Conservation (phyloP, 1,140 invertebrate genomes). For the Schmidtea mediterranea region DNA sequence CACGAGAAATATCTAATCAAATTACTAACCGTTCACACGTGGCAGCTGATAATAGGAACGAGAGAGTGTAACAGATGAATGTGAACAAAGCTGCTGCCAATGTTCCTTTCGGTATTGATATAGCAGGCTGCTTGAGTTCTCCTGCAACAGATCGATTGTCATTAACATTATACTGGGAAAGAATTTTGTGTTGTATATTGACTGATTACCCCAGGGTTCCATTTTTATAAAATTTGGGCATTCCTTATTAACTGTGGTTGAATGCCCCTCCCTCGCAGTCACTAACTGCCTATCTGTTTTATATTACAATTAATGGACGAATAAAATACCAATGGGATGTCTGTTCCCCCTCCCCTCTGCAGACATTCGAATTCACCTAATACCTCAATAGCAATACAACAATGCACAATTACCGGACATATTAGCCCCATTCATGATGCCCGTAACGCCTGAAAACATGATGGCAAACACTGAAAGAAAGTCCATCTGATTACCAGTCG, state of each 20-base stretch:
- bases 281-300: too few species aligned
- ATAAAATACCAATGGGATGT: too few species aligned
- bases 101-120: constrained; percentile 73
- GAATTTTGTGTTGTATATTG: neutral
- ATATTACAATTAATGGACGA: too few species aligned
- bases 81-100: constrained; percentile 67
- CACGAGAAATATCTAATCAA: neutral
- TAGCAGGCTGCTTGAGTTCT: constrained; percentile 64
- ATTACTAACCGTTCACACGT: constrained; percentile 39
- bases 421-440: constrained; percentile 96
- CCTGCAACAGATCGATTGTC: too few species aligned
- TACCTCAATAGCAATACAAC: too few species aligned
- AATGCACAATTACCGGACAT: constrained; percentile 89
- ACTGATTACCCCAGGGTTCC: too few species aligned
- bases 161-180: neutral
- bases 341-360: too few species aligned
- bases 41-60: constrained; percentile 55
- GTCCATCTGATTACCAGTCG: neutral
- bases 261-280: too few species aligned
- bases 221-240: too few species aligned
- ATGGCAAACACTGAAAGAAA: constrained; percentile 63
- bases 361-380: too few species aligned
- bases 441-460: constrained; percentile 60
- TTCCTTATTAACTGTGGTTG: too few species aligned
- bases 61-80: constrained; percentile 53